phyloP scores from a whole-genome alignment of 2,888 invertebrate species.

The Acleris laterana region DNA sequence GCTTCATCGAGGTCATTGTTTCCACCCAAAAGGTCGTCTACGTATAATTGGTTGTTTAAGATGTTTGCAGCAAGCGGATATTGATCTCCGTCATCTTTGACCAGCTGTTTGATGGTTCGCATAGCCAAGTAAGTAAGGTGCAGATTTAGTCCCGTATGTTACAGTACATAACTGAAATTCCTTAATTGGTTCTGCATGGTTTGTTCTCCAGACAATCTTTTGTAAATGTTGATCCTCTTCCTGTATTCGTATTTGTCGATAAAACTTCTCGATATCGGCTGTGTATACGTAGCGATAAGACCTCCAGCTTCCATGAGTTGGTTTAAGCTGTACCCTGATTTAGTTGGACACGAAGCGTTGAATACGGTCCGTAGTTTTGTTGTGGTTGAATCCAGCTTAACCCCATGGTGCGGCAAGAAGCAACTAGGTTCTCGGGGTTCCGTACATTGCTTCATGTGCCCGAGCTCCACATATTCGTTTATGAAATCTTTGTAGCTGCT shows the following conservation, averaged over 20 bases:
- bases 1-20: not conserved
- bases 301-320: constrained; percentile 13
- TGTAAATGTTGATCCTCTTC: constrained; percentile 7
- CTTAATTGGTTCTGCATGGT: not conserved
- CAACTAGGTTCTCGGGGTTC: no score
- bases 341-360: constrained; percentile 2
- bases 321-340: constrained; percentile 1
- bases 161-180: no score
- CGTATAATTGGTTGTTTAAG: constrained; percentile 11
- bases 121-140: constrained; percentile 14
- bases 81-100: not conserved
- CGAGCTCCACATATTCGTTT: no score
- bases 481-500: no score
- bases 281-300: constrained; percentile 2
- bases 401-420: no score
- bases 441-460: no score
- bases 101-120: constrained; percentile 12
- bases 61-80: constrained; percentile 11
- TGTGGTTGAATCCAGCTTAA: not conserved
- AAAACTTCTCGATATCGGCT: constrained; percentile 11
- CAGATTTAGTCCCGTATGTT: constrained; percentile 21
- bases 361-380: constrained; percentile 3
- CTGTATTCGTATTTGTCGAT: constrained; percentile 5
- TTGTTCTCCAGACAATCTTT: constrained; percentile 9
- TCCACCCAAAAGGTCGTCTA: constrained; percentile 7